Percentiles rank a stretch among this genome's conserved stretches.
Conservation (phyloP, 2,888 invertebrate genomes). For the Pseudolycoriella hygida region DNA sequence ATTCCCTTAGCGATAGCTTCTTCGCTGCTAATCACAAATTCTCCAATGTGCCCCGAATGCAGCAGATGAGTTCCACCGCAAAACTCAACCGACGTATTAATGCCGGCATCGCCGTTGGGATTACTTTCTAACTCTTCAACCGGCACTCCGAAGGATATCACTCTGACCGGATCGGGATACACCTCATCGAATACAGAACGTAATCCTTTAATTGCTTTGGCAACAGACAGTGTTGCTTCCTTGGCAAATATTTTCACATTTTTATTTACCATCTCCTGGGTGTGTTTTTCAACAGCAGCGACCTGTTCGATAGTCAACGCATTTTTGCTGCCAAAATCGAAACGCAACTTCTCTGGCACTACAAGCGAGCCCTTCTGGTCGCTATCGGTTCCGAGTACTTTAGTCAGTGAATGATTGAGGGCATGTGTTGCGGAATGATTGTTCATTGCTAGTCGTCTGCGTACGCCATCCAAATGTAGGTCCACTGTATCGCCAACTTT, state of each 20-base stretch:
- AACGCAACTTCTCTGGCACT: conserved; percentile 88
- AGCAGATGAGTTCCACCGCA: conserved; percentile 96
- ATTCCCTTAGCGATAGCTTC: conserved; percentile 99
- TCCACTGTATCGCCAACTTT: conserved; percentile 70
- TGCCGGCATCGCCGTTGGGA: conserved; percentile 62
- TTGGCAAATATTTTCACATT: conserved; percentile 76
- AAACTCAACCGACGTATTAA: conserved; percentile 89
- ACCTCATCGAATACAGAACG: conserved; percentile 98
- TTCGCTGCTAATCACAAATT: conserved; percentile 90
- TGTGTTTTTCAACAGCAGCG: conserved; percentile 64
- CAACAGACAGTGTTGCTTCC: conserved; percentile 62
- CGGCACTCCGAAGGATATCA: conserved; percentile 86
- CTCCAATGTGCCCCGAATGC: conserved; percentile 82
- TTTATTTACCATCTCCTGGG: conserved; percentile 54
- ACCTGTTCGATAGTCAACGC: conserved; percentile 82
- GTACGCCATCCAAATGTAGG: conserved; percentile 64
- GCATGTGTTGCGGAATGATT: conserved; percentile 98
- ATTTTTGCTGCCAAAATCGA: conserved; percentile 91
- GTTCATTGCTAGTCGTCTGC: conserved; percentile 82
- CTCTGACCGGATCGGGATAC: conserved; percentile 89
- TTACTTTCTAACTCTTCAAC: conserved; percentile 77
- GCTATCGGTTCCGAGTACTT: conserved; percentile 75
- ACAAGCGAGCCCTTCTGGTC: conserved; percentile 96
- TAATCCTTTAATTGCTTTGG: conserved; percentile 81
- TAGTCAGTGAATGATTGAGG: conserved; percentile 82